Evolutionary conservation across 92 coral and sea anemone species (phyloP).

Genomic region (Nematostella vectensis): DNA sequence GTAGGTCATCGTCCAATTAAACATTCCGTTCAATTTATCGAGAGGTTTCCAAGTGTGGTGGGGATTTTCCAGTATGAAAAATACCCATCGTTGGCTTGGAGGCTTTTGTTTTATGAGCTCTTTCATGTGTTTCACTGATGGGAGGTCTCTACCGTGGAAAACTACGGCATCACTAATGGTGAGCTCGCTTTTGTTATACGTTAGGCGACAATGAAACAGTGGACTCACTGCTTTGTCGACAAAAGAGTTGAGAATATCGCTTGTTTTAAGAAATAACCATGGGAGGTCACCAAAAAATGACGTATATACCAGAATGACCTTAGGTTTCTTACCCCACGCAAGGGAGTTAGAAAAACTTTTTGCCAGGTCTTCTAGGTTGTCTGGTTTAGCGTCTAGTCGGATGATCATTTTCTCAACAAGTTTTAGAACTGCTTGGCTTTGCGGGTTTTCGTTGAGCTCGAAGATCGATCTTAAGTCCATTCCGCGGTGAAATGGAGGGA

Average conservation of each 20-base stretch:
- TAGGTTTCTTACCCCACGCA: neutral
- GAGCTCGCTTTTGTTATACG: conserved; percentile 8
- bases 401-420: neutral
- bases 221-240: neutral
- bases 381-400: neutral
- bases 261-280: neutral
- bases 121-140: neutral
- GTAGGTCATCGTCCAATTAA: conserved; percentile 26
- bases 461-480: neutral
- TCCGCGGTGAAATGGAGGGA: too few relatives aligned
- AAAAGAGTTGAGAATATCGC: neutral
- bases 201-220: neutral
- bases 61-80: conserved; percentile 10
- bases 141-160: conserved; percentile 20
- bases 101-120: neutral
- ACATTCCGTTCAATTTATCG: conserved; percentile 5
- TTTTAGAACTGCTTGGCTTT: neutral
- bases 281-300: neutral
- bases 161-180: conserved; percentile 8
- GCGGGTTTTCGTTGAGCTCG: neutral
- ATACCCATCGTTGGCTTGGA: conserved; percentile 12
- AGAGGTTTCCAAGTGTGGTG: neutral
- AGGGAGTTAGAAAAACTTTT: neutral
- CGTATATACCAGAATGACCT: neutral
- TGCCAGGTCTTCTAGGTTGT: neutral